Conservation (phyloP, 2,888 invertebrate genomes). For the Cremastinae sp. region DNA sequence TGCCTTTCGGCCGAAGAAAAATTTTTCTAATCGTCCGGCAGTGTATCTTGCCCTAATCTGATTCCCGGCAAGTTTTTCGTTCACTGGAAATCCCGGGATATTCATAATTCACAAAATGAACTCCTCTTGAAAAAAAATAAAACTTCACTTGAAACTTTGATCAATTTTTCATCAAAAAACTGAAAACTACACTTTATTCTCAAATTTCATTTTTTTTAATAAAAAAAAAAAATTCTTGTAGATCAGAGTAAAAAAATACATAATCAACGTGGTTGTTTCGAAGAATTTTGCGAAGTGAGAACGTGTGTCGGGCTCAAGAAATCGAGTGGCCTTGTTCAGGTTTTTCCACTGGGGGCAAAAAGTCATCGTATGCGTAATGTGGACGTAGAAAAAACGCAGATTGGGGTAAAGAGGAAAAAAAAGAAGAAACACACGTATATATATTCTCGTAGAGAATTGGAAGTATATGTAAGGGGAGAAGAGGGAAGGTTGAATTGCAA, state of each 20-base stretch:
- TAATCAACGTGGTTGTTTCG: conserved; percentile 13
- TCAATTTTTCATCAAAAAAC: no score
- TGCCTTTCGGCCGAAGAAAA: conserved; percentile 11
- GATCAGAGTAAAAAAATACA: background rate
- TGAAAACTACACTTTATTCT: no score
- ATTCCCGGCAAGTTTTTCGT: background rate
- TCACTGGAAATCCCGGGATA: background rate
- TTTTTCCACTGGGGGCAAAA: conserved; percentile 14
- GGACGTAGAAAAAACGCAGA: conserved; percentile 46
- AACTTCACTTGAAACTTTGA: no score
- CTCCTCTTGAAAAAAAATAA: background rate
- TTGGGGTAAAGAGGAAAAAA: conserved; percentile 39
- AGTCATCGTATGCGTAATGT: conserved; percentile 62
- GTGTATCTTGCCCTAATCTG: conserved; percentile 26
- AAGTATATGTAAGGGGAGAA: conserved; percentile 17
- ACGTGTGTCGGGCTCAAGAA: conserved; percentile 50
- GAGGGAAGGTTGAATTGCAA: conserved; percentile 65
- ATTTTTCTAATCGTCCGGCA: conserved; percentile 27
- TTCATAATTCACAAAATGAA: background rate
- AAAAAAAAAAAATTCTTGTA: background rate
- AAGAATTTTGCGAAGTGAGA: conserved; percentile 35
- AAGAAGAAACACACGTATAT: conserved; percentile 40
- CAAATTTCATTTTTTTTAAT: background rate
- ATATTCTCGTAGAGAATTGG: conserved; percentile 16
- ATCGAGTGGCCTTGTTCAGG: conserved; percentile 22